Evolutionary conservation across 1,140 invertebrate species (phyloP).

Genomic region (Eubasilissa regina): DNA sequence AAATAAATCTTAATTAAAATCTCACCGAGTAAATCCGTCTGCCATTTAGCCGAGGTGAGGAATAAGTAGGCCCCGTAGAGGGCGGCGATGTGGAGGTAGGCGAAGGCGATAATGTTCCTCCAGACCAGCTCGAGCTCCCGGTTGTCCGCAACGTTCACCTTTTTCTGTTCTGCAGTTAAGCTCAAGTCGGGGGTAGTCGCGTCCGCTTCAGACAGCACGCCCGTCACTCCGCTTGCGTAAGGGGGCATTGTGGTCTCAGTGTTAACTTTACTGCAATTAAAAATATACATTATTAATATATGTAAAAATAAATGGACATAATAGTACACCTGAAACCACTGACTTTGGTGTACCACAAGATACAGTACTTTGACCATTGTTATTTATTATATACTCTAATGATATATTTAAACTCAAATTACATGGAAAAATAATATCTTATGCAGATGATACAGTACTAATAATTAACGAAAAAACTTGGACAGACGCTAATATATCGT

Average conservation of each 20-base stretch:
- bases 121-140: constrained; percentile 84
- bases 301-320: too few species aligned
- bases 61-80: constrained; percentile 89
- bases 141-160: constrained; percentile 68
- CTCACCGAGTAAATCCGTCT: constrained; percentile 86
- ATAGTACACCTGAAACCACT: too few species aligned
- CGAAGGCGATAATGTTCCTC: constrained; percentile 92
- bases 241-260: constrained; percentile 72
- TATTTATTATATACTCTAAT: too few species aligned
- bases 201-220: constrained; percentile 79
- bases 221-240: constrained; percentile 74
- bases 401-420: too few species aligned
- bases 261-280: constrained; percentile 38
- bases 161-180: constrained; percentile 65
- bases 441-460: too few species aligned
- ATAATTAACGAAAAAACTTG: too few species aligned
- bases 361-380: too few species aligned
- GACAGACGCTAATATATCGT: too few species aligned
- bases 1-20: too few species aligned
- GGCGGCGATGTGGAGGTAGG: constrained; percentile 88
- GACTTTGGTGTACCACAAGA: too few species aligned
- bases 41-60: constrained; percentile 84
- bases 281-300: not conserved
- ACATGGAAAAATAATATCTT: too few species aligned
- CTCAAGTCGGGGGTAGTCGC: constrained; percentile 73